Conservation (phyloP, 2,888 invertebrate genomes). For the Drosophila mimica region DNA sequence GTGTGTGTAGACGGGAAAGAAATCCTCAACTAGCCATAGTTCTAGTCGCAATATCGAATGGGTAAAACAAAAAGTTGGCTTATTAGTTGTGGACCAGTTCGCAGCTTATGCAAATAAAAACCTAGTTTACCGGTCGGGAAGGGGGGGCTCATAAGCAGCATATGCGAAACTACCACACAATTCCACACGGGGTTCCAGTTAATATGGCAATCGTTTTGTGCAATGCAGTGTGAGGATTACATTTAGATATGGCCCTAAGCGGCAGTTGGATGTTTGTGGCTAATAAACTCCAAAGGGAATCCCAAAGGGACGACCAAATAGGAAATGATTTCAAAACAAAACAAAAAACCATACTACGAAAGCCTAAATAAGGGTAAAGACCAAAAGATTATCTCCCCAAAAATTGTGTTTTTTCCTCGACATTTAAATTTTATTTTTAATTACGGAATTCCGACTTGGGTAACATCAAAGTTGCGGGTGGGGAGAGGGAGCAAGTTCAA, state of each 20-base stretch:
- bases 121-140: neutral
- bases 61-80: slow-evolving; percentile 48
- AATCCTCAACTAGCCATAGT: neutral
- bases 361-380: slow-evolving; percentile 1
- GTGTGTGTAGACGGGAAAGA: neutral
- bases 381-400: neutral
- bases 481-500: neutral
- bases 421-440: slow-evolving; percentile 25
- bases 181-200: slow-evolving; percentile 12
- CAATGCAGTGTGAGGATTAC: slow-evolving; percentile 24
- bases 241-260: neutral
- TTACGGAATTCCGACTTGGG: slow-evolving; percentile 8
- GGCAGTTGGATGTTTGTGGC: slow-evolving; percentile 37
- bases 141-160: neutral
- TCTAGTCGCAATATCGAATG: neutral
- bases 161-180: too few species aligned
- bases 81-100: slow-evolving; percentile 54
- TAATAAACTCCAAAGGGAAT: slow-evolving; percentile 8
- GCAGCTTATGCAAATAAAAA: slow-evolving; percentile 54
- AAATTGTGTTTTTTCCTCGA: slow-evolving; percentile 5
- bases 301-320: slow-evolving; percentile 4
- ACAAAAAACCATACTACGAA: neutral
- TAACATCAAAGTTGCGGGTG: neutral
- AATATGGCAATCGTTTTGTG: slow-evolving; percentile 30
- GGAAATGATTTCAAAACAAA: neutral